Evolutionary conservation across 2,797 vertebrate species (phyloP).

Genomic region (Onychomys torridus): DNA sequence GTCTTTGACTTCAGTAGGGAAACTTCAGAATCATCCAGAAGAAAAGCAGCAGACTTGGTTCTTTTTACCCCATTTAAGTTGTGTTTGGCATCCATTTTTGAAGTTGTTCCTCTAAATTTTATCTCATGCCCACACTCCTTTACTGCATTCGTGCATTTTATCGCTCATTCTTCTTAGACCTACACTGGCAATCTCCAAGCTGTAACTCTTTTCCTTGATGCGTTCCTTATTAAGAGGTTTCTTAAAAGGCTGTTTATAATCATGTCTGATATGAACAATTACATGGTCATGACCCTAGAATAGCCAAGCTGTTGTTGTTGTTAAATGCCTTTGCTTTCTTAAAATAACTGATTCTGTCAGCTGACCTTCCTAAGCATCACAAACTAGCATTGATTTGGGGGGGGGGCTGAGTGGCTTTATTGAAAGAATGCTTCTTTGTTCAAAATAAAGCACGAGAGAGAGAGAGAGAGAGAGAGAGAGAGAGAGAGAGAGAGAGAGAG

Average conservation of each 20-base stretch:
- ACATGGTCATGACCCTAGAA: background rate
- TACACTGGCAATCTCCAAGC: background rate
- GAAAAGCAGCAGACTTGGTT: background rate
- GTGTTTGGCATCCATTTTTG: background rate
- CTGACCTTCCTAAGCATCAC: constrained; percentile 48
- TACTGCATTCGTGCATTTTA: background rate
- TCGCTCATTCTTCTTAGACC: background rate
- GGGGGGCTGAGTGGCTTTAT: constrained; percentile 44
- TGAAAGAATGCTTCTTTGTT: constrained; percentile 70
- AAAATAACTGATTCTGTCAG: constrained; percentile 61
- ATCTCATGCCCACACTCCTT: background rate
- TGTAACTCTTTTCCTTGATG: background rate
- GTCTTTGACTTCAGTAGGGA: background rate
- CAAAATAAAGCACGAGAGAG: constrained; percentile 31
- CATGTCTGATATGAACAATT: background rate
- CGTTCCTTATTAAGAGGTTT: background rate
- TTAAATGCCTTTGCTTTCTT: constrained; percentile 56
- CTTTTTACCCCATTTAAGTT: background rate
- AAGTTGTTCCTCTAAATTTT: constrained; percentile 27
- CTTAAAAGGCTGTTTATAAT: constrained; percentile 44
- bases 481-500: background rate
- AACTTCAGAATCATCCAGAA: background rate
- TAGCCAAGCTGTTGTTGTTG: background rate
- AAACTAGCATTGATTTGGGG: background rate
- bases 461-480: background rate